phyloP scores from a whole-genome alignment of 2,113 vertebrate species.

The Ceyx melanurus region DNA sequence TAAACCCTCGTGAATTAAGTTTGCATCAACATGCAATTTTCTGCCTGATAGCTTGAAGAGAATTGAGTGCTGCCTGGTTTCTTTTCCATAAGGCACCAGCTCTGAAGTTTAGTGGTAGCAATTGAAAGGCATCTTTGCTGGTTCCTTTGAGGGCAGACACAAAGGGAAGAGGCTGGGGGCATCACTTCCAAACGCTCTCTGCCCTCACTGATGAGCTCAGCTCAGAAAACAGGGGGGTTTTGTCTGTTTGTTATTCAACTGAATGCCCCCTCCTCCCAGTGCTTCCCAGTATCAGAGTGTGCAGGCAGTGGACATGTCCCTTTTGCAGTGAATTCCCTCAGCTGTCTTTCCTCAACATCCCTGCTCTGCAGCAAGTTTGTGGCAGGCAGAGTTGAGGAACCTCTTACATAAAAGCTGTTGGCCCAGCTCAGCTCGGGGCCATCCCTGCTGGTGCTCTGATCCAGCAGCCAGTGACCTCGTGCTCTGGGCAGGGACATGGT shows the following conservation, averaged over 20 bases:
- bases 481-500: background rate
- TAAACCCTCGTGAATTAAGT: background rate
- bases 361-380: background rate
- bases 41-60: background rate
- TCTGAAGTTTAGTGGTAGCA: background rate
- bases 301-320: background rate
- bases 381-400: background rate
- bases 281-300: background rate
- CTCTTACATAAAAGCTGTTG: background rate
- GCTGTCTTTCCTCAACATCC: background rate
- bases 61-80: background rate
- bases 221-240: background rate
- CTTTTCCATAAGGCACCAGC: background rate
- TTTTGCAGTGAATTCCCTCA: background rate
- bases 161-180: background rate
- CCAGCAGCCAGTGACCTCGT: constrained; percentile 16
- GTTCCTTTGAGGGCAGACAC: background rate
- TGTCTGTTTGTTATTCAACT: background rate
- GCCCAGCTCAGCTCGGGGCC: background rate
- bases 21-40: constrained; percentile 9
- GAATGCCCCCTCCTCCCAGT: background rate
- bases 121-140: background rate
- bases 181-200: background rate
- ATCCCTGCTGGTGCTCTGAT: background rate
- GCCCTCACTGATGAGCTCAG: background rate